Base-by-base conservation (phyloP, 2,888 invertebrate species). In the Peribatodes rhomboidaria region DNA sequence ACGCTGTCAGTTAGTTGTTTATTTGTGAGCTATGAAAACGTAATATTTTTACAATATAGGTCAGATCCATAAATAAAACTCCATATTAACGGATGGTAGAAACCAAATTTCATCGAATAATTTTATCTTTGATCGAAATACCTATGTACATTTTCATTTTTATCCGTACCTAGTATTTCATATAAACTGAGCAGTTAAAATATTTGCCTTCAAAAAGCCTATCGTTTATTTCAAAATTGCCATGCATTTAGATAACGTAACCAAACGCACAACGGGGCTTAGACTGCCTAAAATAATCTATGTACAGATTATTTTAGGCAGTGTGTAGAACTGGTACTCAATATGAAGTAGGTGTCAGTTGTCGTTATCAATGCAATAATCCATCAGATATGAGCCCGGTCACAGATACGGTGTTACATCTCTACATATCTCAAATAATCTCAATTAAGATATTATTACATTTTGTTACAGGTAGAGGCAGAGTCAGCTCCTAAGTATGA, bases 271-370 rank as follows among this genome's bases (percentile, higher is more conserved):
- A 18, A 61, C 61, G 39, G 61, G 56, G 44, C 58, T 59, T 59
- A 56, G 46, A 13, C 1, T 35, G 2, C 35, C 35, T 11, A 35
- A 14, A 14, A 4, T 1, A 18, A 44, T 20, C n/a, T n/a, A n/a
- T 27, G 6, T 6, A 31, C 2, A 47, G 2, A 47, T 27, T 27
- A 42, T 55, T 46, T 50, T 37, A 50, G 44, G 52, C 57, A 50
- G 46, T 31, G n/a, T 31, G 31, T 37, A 4, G 27, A 27, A 27
- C 27, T 27, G 27, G 33, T 50, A 56, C 59, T 65, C 56, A 60
- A 68, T 60, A 27, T 65, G 60, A 50, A 63, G 65, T 63, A 59
- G 50, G 54, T 57, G 57, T 61, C 60, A 63, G 57, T 66, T 52
- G 50, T 44, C 54, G 39, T 41, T 65, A 68, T 68, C 62, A 50